Percentiles rank a stretch among this genome's conserved stretches.
Conservation (phyloP, 2,113 vertebrate genomes). For the Hiodon alosoides region DNA sequence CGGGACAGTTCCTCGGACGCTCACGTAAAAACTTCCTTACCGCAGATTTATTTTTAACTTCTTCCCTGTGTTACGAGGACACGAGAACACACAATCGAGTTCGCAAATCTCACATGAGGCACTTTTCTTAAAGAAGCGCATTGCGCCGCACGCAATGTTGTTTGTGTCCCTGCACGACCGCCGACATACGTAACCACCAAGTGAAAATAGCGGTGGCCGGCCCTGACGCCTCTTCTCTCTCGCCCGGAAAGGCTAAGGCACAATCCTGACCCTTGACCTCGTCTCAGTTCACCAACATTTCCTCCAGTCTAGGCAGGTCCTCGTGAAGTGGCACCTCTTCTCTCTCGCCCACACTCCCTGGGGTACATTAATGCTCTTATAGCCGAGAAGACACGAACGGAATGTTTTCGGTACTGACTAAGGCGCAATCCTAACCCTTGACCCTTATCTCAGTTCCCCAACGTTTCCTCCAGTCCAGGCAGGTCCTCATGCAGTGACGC, state of each 20-base stretch:
- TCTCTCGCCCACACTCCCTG: too few relatives aligned
- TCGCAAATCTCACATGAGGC: constrained; percentile 17
- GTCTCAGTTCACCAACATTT: too few relatives aligned
- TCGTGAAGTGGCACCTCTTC: too few relatives aligned
- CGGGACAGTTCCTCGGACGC: constrained; percentile 12
- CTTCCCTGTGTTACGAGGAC: constrained; percentile 41
- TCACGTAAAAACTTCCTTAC: constrained; percentile 25
- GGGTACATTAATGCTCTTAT: too few relatives aligned
- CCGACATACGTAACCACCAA: neutral
- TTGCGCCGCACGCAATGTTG: constrained; percentile 4
- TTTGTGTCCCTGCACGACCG: neutral
- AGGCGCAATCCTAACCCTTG: too few relatives aligned
- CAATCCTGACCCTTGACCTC: too few relatives aligned
- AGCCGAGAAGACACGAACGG: too few relatives aligned
- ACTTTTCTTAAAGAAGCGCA: neutral
- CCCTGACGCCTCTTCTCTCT: neutral
- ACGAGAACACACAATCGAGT: constrained; percentile 23
- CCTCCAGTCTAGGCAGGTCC: too few relatives aligned
- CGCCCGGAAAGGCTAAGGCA: neutral
- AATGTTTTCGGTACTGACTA: too few relatives aligned
- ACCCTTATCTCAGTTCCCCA: too few relatives aligned
- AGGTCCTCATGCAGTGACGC: too few relatives aligned
- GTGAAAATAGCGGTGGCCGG: neutral
- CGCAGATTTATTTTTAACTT: constrained; percentile 32
- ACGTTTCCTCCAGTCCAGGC: too few relatives aligned